phyloP scores from a whole-genome alignment of 2,888 invertebrate genomes.

The Auanema freiburgensis region DNA sequence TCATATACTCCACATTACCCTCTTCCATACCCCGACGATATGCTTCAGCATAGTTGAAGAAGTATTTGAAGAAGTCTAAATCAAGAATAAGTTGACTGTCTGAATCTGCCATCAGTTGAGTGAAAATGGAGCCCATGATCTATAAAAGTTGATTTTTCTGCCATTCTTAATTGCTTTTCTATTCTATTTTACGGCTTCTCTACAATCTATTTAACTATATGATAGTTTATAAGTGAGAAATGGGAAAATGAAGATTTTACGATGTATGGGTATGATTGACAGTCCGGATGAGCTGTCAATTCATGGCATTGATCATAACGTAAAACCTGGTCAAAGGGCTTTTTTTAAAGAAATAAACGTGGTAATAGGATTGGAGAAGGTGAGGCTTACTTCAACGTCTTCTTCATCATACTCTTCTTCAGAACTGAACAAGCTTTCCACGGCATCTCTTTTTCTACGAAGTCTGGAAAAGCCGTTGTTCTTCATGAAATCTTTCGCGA shows the following conservation, averaged over 20 bases:
- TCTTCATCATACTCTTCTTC: constrained; percentile 19
- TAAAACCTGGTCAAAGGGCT: too few relatives aligned
- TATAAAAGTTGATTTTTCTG: constrained; percentile 10
- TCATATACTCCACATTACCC: constrained; percentile 57
- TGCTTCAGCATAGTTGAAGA: constrained; percentile 50
- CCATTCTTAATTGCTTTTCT: too few relatives aligned
- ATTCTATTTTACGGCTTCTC: too few relatives aligned
- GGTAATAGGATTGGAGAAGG: too few relatives aligned
- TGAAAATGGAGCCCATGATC: constrained; percentile 46
- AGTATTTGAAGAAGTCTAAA: constrained; percentile 54
- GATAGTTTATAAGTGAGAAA: too few relatives aligned
- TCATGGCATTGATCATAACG: too few relatives aligned
- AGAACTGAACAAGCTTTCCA: constrained; percentile 9
- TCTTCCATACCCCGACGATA: constrained; percentile 36
- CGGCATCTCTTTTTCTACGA: neutral
- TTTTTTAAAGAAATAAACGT: too few relatives aligned
- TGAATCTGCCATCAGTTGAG: constrained; percentile 57
- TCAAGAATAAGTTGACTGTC: constrained; percentile 55
- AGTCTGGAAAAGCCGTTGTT: neutral
- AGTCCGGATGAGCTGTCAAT: too few relatives aligned
- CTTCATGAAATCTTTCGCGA: neutral
- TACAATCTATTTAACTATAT: too few relatives aligned
- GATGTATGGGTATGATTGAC: too few relatives aligned
- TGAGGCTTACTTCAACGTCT: constrained; percentile 12
- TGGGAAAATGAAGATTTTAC: too few relatives aligned